Percentiles rank a stretch among this genome's conserved stretches.
Evolutionary conservation across 2,113 vertebrate genomes (phyloP).

Genomic region (Pogonocichla stellata): DNA sequence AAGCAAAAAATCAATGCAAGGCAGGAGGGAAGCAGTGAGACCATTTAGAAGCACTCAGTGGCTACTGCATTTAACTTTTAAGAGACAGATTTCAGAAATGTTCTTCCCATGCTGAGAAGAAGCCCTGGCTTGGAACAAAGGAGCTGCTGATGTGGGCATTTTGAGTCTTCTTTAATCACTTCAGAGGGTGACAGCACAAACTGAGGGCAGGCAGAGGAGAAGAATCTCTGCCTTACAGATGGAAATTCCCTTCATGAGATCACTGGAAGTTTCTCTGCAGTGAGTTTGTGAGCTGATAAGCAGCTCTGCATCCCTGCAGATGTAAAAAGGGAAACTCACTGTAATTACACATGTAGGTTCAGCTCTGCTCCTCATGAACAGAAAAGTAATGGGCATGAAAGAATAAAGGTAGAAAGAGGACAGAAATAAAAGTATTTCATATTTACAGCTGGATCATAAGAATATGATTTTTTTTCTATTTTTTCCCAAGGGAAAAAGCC

Average conservation of each 20-base stretch:
- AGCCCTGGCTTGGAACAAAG: neutral
- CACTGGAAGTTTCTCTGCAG: neutral
- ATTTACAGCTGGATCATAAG: neutral
- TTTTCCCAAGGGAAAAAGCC: rapidly evolving
- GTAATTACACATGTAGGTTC: neutral
- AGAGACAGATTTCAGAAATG: slow-evolving; percentile 10
- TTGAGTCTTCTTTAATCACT: neutral
- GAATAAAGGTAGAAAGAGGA: neutral
- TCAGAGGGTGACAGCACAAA: neutral
- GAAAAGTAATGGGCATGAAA: neutral
- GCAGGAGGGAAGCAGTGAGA: neutral
- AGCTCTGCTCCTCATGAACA: neutral
- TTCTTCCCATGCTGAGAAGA: neutral
- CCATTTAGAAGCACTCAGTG: neutral
- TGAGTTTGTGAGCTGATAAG: neutral
- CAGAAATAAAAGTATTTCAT: neutral
- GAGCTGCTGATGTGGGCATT: neutral
- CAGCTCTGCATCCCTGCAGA: neutral
- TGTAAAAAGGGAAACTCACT: neutral
- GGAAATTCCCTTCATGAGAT: neutral
- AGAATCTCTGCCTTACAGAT: neutral
- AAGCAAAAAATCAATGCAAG: slow-evolving; percentile 44
- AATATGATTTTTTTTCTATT: neutral
- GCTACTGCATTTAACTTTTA: neutral
- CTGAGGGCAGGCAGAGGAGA: neutral